A percentile compares a stretch with the other conserved stretches of the same genome.
phyloP scores from a whole-genome alignment of 2,797 vertebrate species.

The Chelon auratus region DNA sequence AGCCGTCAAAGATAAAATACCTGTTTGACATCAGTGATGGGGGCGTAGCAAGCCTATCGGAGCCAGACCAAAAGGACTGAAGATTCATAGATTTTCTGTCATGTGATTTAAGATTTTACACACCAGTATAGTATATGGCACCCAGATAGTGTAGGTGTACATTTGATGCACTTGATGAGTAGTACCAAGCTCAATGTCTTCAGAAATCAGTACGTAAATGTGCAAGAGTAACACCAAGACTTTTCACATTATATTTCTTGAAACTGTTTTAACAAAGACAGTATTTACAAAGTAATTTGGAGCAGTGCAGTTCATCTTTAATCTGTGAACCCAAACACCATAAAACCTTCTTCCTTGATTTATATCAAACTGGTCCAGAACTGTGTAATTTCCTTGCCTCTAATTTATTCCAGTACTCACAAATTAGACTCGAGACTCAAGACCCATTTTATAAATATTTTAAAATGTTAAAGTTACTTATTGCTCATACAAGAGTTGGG shows the following conservation, averaged over 20 bases:
- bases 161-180: background rate
- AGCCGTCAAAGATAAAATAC: conserved; percentile 41
- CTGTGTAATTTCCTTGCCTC: background rate
- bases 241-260: background rate
- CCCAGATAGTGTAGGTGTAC: background rate
- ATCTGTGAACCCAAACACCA: conserved; percentile 14
- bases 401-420: background rate
- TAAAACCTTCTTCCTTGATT: conserved; percentile 16
- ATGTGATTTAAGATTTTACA: conserved; percentile 11
- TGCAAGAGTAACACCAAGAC: background rate
- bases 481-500: background rate
- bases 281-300: conserved; percentile 6
- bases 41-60: conserved; percentile 5
- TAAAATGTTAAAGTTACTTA: background rate
- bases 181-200: background rate
- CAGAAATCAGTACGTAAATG: background rate
- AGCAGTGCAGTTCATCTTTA: conserved; percentile 18
- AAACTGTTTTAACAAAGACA: conserved; percentile 1
- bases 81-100: conserved; percentile 8
- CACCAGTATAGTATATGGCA: background rate
- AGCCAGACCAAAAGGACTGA: background rate
- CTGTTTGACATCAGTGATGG: conserved; percentile 21
- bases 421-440: conserved; percentile 2
- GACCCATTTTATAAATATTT: conserved; percentile 7
- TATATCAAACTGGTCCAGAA: conserved; percentile 7